Evolutionary conservation across 2,797 vertebrate species (phyloP), one percentile per base, ranked within the genome.

Genomic region (Dendrocincla tyrannina): DNA sequence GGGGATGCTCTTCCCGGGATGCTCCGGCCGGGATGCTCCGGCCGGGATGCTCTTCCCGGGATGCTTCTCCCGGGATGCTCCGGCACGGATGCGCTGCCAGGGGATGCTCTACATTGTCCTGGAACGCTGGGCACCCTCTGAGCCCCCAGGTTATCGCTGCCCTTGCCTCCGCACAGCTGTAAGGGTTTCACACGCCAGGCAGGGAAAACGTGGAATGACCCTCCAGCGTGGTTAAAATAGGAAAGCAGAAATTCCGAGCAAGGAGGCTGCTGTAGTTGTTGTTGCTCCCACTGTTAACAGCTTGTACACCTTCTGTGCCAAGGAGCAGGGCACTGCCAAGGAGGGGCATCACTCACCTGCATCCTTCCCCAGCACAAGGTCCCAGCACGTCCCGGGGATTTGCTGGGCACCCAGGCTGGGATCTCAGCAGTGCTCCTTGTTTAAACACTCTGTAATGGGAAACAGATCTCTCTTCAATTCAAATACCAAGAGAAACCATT

Each of bases 281-380:
- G 0, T 0, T 12, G 17, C 24, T 49, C 47, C 50, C 15, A 0
- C 80, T 7, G 58, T 3, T 9, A 27, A 3, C 52, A 50, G 67
- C 85, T 7, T 1, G 17, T 2, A 1, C 4, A 11, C 1, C 50
- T 30, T 6, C 55, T 20, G 6, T 5, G 44, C 1, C 2, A 16
- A 32, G 50, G 50, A 42, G 1, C 22, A 0, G 20, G 17, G 41
- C 67, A 3, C 1, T 9, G 69, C 27, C 50, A 2, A 8, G 16
- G n/a, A 50, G 28, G 59, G 28, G 10, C 44, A 25, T 35, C 67
- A 1, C 52, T 58, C 35, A 20, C 49, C 58, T 23, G 17, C n/a
- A 0, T 35, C 49, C 70, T 7, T 18, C 42, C 77, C 55, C 53
- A 13, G 53, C 6, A 3, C 58, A 20, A 23, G 10, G 33, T 9